These are phyloP conservation scores for Tinea trinotella DNA, from an alignment of 2,888 invertebrate genomes.

Conservation along the genomic window DNA sequence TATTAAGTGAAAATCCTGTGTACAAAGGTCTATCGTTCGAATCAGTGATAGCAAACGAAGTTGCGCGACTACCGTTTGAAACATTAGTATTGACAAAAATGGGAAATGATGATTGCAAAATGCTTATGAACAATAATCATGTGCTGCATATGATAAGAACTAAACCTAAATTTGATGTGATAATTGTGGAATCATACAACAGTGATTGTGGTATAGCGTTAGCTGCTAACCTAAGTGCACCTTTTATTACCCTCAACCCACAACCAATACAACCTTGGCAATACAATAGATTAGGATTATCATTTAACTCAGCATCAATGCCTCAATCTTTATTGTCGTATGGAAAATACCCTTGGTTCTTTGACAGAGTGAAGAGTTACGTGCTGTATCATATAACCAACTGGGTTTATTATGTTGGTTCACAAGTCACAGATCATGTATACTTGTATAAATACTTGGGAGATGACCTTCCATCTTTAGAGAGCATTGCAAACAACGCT, in stretches of 20 bases:
- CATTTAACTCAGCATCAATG: constrained; percentile 66
- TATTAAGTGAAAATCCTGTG: constrained; percentile 53
- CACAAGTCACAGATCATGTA: constrained; percentile 57
- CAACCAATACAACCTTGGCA: constrained; percentile 71
- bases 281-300: constrained; percentile 58
- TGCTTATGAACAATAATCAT: constrained; percentile 62
- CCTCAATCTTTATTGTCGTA: constrained; percentile 54
- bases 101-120: constrained; percentile 64
- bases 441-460: constrained; percentile 64
- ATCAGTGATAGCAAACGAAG: constrained; percentile 60
- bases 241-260: constrained; percentile 73
- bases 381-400: constrained; percentile 52
- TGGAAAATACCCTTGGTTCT: constrained; percentile 60
- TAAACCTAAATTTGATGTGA: constrained; percentile 75
- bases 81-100: constrained; percentile 59
- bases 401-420: constrained; percentile 62
- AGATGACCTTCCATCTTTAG: constrained; percentile 66
- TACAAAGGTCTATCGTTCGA: constrained; percentile 59
- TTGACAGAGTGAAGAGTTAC: constrained; percentile 54
- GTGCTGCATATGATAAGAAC: constrained; percentile 64
- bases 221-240: constrained; percentile 76
- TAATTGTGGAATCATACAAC: constrained; percentile 81
- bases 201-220: constrained; percentile 81
- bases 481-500: constrained; percentile 69
- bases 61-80: constrained; percentile 61